These are phyloP conservation scores for Rhadinocentrus ornatus DNA, from an alignment of 2,797 vertebrate genomes.

Conservation along the genomic window DNA sequence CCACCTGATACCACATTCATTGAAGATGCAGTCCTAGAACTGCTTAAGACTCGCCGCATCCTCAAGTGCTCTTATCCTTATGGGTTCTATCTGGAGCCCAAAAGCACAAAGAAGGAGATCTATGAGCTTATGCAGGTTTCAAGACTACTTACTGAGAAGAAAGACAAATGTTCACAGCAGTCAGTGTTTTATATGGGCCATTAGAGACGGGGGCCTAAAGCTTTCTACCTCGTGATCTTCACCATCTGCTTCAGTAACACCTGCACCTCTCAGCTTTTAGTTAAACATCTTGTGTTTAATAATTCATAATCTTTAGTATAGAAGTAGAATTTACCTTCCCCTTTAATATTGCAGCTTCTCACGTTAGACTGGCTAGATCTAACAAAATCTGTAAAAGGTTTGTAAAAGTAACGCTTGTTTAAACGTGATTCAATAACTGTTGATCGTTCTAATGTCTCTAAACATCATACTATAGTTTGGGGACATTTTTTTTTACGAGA, in stretches of 20 bases:
- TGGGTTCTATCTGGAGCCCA: constrained; percentile 98
- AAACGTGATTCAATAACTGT: not conserved
- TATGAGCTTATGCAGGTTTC: constrained; percentile 99
- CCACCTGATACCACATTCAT: constrained; percentile 99
- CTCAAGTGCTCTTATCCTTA: constrained; percentile 99
- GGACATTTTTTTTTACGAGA: constrained; percentile 15
- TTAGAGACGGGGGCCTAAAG: constrained; percentile 43
- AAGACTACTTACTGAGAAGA: constrained; percentile 42
- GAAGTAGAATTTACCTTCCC: constrained; percentile 14
- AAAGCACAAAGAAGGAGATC: constrained; percentile 99
- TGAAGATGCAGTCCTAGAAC: constrained; percentile 97
- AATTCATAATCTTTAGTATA: constrained; percentile 20
- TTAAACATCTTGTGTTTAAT: constrained; percentile 26
- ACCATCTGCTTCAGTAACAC: constrained; percentile 32
- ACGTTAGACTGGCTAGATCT: not conserved
- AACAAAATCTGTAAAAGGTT: constrained; percentile 3
- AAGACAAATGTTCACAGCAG: constrained; percentile 48
- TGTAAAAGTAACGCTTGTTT: constrained; percentile 14
- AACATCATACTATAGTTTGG: constrained; percentile 1
- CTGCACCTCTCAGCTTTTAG: constrained; percentile 46
- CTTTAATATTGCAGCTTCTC: constrained; percentile 25
- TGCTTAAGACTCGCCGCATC: constrained; percentile 97
- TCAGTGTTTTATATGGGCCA: constrained; percentile 26
- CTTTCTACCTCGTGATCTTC: constrained; percentile 39
- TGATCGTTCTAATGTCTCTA: constrained; percentile 12